A percentile compares a stretch with the other conserved stretches of the same genome.
These are phyloP conservation scores for Notiomystis cincta DNA, from an alignment of 2,113 vertebrate species.

Conservation along the genomic window DNA sequence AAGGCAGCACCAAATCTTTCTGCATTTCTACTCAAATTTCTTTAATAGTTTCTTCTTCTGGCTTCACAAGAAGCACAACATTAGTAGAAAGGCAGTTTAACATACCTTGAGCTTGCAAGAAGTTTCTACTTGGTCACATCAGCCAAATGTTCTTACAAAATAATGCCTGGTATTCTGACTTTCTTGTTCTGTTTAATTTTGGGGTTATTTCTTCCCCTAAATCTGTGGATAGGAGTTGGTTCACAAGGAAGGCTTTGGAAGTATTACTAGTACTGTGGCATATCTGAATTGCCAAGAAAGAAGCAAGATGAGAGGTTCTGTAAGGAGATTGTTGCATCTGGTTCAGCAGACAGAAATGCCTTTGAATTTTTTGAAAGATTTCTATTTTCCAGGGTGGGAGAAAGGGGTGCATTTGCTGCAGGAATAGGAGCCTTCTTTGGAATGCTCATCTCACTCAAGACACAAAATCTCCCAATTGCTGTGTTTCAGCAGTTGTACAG, in stretches of 20 bases:
- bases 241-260: neutral
- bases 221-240: neutral
- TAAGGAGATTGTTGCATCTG: neutral
- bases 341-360: neutral
- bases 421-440: neutral
- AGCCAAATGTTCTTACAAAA: neutral
- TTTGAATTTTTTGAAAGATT: neutral
- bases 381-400: neutral
- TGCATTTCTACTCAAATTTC: neutral
- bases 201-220: neutral
- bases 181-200: neutral
- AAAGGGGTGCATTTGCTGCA: neutral
- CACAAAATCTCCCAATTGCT: neutral
- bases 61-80: neutral
- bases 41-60: neutral
- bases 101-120: neutral
- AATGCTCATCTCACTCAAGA: neutral
- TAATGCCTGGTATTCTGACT: neutral
- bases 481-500: neutral
- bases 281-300: neutral
- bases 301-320: neutral
- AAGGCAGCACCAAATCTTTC: slow-evolving; percentile 10
- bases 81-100: neutral
- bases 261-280: neutral
- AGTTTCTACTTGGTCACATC: neutral